Base-by-base conservation (phyloP, 2,888 invertebrate species). In the Mystacides longicornis region DNA sequence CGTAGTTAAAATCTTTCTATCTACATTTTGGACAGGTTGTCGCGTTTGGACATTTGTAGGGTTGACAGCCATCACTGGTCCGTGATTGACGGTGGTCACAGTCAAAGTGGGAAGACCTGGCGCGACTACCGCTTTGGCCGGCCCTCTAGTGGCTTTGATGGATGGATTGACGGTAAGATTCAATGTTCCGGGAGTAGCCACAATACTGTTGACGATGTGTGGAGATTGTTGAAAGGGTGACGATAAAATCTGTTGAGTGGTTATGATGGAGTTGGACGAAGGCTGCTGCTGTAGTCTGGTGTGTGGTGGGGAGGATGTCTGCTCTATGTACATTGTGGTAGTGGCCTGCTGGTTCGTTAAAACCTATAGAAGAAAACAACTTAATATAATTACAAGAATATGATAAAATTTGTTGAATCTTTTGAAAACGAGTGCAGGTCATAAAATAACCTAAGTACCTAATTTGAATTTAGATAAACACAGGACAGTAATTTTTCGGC, bases 1-100 rank as follows among this genome's bases (percentile, higher is more conserved):
- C 2, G 60, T 51, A 11, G 60, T 53, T 7, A 55, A 37, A 2
- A 59, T 55, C 56, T 61, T 57, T 45, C 57, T 55, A 20, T 56
- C 58, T 18, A 19, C 51, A 46, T 14, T 23, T 18, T n/a, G 21
- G 49, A 46, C 18, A 7, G 42, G 55, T 31, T 27, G 45, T 31
- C 43, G 18, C 20, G 43, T 46, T n/a, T 22, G 18, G 3, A 46
- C 23, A 23, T 49, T 43, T 16, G 43, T 45, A 18, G 37, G 55
- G 50, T 54, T 56, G n/a, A 55, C 59, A 1, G 60, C 51, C 60
- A 60, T 55, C 5, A 56, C 58, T 23, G 56, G 55, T 2, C 58
- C 58, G 20, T 58, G 58, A 45, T 57, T 60, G 9, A 60, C 57
- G 4, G 60, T 54, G 11, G 60, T 60, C n/a, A 60, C 60, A 7